Base-by-base conservation (phyloP, 2,888 invertebrate species). In the Tupiocoris notatus region DNA sequence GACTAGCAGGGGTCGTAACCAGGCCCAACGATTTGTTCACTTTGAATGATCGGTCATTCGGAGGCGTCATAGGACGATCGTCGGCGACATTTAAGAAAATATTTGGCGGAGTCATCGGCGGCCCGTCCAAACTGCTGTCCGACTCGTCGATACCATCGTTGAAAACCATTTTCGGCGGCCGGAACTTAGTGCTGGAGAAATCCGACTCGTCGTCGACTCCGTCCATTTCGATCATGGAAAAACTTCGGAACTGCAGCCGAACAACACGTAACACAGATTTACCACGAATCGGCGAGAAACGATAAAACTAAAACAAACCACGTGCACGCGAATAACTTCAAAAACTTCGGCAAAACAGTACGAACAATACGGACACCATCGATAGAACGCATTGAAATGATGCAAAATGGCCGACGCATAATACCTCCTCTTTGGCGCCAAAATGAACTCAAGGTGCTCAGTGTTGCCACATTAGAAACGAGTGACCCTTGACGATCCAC, bases 1-100 rank as follows among this genome's bases (percentile, higher is more conserved):
- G 79, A 62, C 79, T 79, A 63, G 77, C 75, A 1, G 79, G 78
- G 21, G 79, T 77, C 74, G 77, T 54, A n/a, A 79, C 67, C 54
- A 79, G 9, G n/a, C 79, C 79, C 6, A 79, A 65, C 20, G 79
- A 79, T 59, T 76, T 78, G 56, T 77, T 77, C 54, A 77, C 54
- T 64, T 76, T 77, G 21, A 76, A 39, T 12, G 24, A 18, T 7
- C 75, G 77, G 63, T 79, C 79, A 64, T 77, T 78, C 25, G 79
- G 79, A 20, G 79, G 79, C 21, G 79, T 79, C 67, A 67, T 75
- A 17, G 79, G 78, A 1, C 73, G 24, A 12, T 39, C 39, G 3
- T 39, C 39, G 39, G 39, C 39, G 39, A 39, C 12, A 12, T 39
- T 12, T n/a, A n/a, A n/a, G 39, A 39, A 39, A 39, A 39, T 12